Base-by-base conservation (phyloP, 1,140 invertebrate genomes). In the Ptiloglossa arizonensis region DNA sequence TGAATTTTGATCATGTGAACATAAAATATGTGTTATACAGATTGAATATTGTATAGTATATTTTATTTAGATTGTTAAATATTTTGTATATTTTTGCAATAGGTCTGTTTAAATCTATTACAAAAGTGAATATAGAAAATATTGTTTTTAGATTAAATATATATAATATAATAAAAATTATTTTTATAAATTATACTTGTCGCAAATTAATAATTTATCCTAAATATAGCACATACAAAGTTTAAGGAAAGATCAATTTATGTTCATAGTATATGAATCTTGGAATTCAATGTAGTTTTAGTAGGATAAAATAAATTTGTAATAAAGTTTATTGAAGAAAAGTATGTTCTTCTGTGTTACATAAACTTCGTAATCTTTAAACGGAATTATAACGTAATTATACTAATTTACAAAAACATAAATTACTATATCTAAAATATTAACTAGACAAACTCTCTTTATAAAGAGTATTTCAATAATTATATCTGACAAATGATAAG, bases 321-420 rank as follows among this genome's bases (percentile, higher is more conserved):
- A 46, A 13, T 17, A 17, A 5, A 19, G n/a, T n/a, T 38, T 17
- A 29, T 57, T 32, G 8, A 9, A 24, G 9, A 62, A 41, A 24
- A 24, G 1, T 62, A 11, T 15, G 8, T 41, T 41, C 22, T 11
- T 44, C 44, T 6, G 32, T 44, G 35, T 41, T 24, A 35, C 22
- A 24, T 41, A 35, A n/a, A 62, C 32, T 17, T 35, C 38, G 19
- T 38, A 41, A 62, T 32, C 17, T 57, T 32, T 24, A 0, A 29
- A 56, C 24, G n/a, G 32, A 60, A 38, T 22, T 38, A 38, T 60
- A 22, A 38, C 5, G 8, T 22, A 19, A 11, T 2, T n/a, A 60
- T 24, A 22, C n/a, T 62, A 62, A 62, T 41, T 62, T 41, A 62
- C n/a, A 44, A 62, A 44, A 38, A 62, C 35, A 62, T 41, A 62